Evolutionary conservation across 1,140 invertebrate species (phyloP), one percentile per base, ranked within the genome.

Genomic region (Rhyacophila brunnea): DNA sequence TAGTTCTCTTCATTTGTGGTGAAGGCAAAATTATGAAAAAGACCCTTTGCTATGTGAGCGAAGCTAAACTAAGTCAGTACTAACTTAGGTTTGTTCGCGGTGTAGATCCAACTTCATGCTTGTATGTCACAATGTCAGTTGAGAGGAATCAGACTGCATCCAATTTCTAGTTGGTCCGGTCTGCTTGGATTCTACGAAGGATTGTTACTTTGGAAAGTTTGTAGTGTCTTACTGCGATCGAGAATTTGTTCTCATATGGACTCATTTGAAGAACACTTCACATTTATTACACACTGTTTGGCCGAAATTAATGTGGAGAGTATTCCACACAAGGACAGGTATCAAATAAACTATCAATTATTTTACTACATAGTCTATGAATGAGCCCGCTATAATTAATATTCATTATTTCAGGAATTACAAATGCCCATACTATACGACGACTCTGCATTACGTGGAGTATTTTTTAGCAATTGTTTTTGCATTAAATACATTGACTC

Each of bases 371-470:
- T 28, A 0, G n/a, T 52, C 6, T 53, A 36, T 38, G 28, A n/a
- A n/a, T n/a, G n/a, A n/a, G n/a, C n/a, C n/a, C n/a, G n/a, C n/a
- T n/a, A n/a, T n/a, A n/a, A n/a, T n/a, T n/a, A 20, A 9, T 54
- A 32, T 36, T 58, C 48, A n/a, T 17, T 13, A 46, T 62, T 58
- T 43, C 38, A 62, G 64, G 5, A 46, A 51, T 5, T 51, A 59
- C 43, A 65, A 65, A 56, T 65, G 64, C 43, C 60, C 55, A 11
- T 65, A 62, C 44, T 56, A 62, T 20, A 65, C 56, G 2, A 60
- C 59, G 1, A 32, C 34, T 2, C 40, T 62, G 38, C 64, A 65
- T 35, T 65, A 65, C 40, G 17, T 60, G 11, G 60, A 65, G 43
- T 65, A 62, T 36, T 20, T 59, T 14, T 53, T 65, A 19, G 50